Evolutionary conservation across 2,797 vertebrate genomes (phyloP).

Genomic region (Notoglanidium macrostoma): DNA sequence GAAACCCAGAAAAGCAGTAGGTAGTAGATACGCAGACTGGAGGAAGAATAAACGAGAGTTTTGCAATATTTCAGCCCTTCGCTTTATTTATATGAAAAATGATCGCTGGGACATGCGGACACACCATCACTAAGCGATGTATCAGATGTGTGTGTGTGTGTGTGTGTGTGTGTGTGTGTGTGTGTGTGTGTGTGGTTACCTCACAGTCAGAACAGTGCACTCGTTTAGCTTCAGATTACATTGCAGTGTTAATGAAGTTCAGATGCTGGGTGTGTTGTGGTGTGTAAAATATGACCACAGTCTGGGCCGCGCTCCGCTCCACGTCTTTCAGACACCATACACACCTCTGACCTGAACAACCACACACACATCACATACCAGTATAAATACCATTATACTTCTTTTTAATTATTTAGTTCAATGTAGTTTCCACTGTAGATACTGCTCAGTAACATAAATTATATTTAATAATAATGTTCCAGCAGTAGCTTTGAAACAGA

Average conservation of each 20-base stretch:
- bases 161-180: conserved; percentile 9
- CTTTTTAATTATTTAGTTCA: not conserved
- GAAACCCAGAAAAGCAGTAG: not conserved
- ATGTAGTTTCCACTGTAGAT: not conserved
- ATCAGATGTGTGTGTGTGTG: conserved; percentile 10
- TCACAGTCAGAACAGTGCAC: not conserved
- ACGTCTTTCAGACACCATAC: not conserved
- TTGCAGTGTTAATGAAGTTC: conserved; percentile 5
- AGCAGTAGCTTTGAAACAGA: not conserved
- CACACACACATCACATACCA: not conserved
- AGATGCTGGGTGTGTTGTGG: conserved; percentile 17
- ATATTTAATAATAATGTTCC: too few relatives aligned
- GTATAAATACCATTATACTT: not conserved
- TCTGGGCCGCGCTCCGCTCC: not conserved
- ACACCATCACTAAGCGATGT: not conserved
- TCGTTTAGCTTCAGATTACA: not conserved
- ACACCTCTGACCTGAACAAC: not conserved
- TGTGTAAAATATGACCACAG: conserved; percentile 21
- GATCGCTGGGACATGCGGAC: not conserved
- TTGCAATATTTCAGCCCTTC: not conserved
- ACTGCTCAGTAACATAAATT: too few relatives aligned
- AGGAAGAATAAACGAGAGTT: not conserved
- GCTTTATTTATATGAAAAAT: not conserved
- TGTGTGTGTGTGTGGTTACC: conserved; percentile 12
- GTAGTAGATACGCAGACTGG: too few relatives aligned